A percentile compares a stretch with the other conserved stretches of the same genome.
phyloP scores from a whole-genome alignment of 2,113 vertebrate species.

The Oostethus manadensis region DNA sequence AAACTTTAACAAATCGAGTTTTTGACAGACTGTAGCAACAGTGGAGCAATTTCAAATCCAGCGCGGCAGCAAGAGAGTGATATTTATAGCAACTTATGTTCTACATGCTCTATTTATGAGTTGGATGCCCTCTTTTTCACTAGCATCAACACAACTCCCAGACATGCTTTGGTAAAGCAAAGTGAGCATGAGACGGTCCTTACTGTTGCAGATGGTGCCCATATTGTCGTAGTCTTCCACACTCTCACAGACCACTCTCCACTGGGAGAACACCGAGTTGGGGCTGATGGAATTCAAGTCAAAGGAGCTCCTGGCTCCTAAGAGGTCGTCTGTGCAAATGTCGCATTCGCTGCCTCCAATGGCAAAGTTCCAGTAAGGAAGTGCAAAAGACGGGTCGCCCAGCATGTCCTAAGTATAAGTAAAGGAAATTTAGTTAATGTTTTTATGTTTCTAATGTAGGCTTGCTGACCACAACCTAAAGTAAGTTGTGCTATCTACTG shows the following conservation, averaged over 20 bases:
- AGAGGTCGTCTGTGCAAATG: constrained; percentile 87
- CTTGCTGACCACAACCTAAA: no score
- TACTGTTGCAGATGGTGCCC: constrained; percentile 95
- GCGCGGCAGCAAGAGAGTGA: constrained; percentile 59
- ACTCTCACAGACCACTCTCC: constrained; percentile 86
- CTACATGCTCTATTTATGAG: constrained; percentile 58
- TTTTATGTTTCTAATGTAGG: no score
- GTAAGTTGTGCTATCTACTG: no score
- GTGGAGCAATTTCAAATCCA: constrained; percentile 34
- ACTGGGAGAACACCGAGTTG: constrained; percentile 90
- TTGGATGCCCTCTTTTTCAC: constrained; percentile 59
- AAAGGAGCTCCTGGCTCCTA: constrained; percentile 87
- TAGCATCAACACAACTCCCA: constrained; percentile 34
- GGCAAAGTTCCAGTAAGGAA: constrained; percentile 97
- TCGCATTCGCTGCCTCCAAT: constrained; percentile 86
- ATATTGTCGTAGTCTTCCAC: constrained; percentile 88
- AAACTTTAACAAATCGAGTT: constrained; percentile 16
- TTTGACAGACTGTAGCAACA: constrained; percentile 46
- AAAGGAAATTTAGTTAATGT: no score
- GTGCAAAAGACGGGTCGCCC: constrained; percentile 79
- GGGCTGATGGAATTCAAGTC: constrained; percentile 80
- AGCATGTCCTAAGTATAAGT: constrained; percentile 78
- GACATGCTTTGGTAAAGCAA: constrained; percentile 4
- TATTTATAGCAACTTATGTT: constrained; percentile 64
- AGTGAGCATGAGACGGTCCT: constrained; percentile 43